Evolutionary conservation across 2,797 vertebrate species (phyloP).

Genomic region (Steatocranus sp.): DNA sequence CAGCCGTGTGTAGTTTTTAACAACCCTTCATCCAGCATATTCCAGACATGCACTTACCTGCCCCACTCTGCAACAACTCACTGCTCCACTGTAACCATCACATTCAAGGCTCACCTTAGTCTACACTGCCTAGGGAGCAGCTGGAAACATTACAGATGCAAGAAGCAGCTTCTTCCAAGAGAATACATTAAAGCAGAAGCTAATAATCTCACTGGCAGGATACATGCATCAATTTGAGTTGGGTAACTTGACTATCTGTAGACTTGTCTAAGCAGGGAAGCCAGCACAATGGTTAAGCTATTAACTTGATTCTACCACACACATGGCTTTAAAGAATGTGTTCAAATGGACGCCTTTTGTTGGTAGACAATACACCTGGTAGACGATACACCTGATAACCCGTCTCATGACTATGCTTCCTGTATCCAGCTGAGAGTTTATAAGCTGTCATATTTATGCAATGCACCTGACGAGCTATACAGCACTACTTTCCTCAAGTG

Average conservation of each 20-base stretch:
- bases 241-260: neutral
- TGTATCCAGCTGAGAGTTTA: neutral
- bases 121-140: constrained; percentile 29
- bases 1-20: constrained; percentile 63
- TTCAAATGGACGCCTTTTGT: neutral
- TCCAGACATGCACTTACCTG: constrained; percentile 80
- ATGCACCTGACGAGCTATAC: constrained; percentile 38
- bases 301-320: neutral
- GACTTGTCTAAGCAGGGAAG: neutral
- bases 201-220: neutral
- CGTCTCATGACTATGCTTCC: neutral
- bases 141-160: constrained; percentile 44
- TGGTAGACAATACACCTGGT: neutral
- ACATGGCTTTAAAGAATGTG: neutral
- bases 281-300: neutral
- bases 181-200: constrained; percentile 33
- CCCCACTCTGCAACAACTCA: constrained; percentile 62
- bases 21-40: constrained; percentile 65
- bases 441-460: constrained; percentile 17
- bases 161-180: constrained; percentile 29
- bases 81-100: constrained; percentile 62
- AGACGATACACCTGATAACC: neutral
- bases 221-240: neutral
- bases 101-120: constrained; percentile 18
- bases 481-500: constrained; percentile 1